phyloP scores from a whole-genome alignment of 2,113 vertebrate genomes.

The Rattus norvegicus region DNA sequence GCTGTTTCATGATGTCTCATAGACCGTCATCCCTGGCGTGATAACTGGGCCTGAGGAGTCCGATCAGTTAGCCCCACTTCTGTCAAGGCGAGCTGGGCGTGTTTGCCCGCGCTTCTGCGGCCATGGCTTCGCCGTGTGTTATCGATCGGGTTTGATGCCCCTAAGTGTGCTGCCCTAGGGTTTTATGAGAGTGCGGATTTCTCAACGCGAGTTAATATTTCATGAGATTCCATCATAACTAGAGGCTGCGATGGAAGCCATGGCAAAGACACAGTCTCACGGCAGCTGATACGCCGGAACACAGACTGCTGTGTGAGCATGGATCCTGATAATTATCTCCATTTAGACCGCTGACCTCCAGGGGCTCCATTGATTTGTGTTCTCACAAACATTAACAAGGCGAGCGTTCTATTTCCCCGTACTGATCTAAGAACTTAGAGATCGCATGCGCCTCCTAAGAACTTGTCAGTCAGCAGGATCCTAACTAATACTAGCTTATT shows the following conservation, averaged over 20 bases:
- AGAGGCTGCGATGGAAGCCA: not conserved
- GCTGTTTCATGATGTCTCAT: not conserved
- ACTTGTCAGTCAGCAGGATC: not conserved
- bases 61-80: not conserved
- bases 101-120: not conserved
- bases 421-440: not conserved
- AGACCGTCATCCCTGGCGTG: not conserved
- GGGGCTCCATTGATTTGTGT: not conserved
- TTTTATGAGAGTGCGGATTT: slow-evolving; percentile 25
- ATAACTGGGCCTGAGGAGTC: not conserved
- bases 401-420: not conserved
- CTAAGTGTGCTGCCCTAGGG: not conserved
- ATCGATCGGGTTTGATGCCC: slow-evolving; percentile 38
- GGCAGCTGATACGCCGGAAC: slow-evolving; percentile 22
- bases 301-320: not conserved
- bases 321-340: slow-evolving; percentile 3
- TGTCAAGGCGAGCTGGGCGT: not conserved
- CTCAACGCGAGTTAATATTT: slow-evolving; percentile 60
- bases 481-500: not conserved
- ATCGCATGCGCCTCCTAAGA: not conserved
- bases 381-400: slow-evolving; percentile 6
- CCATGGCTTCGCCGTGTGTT: not conserved
- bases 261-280: not conserved
- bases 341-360: not conserved
- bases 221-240: slow-evolving; percentile 48